A percentile compares a stretch with the other conserved stretches of the same genome.
Evolutionary conservation across 1,140 invertebrate species (phyloP).

Genomic region (Solen grandis): DNA sequence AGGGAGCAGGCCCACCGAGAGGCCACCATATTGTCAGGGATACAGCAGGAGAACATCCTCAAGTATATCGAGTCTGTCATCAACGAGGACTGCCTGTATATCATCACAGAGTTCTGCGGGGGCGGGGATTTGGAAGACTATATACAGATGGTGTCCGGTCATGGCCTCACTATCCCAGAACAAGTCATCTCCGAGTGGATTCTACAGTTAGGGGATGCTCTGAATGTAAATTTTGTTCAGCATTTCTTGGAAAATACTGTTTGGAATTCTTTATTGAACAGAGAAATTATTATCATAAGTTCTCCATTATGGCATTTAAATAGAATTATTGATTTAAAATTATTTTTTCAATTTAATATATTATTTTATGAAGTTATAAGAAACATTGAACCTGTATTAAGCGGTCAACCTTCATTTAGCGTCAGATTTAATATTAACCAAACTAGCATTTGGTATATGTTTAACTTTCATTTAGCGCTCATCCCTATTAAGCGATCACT

Average conservation of each 20-base stretch:
- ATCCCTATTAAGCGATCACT: no score
- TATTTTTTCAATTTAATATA: no score
- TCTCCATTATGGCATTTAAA: no score
- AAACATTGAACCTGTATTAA: no score
- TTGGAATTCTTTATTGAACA: not conserved
- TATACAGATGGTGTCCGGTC: slow-evolving; percentile 38
- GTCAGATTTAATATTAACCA: no score
- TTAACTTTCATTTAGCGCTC: no score
- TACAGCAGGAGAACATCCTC: slow-evolving; percentile 63
- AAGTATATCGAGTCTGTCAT: slow-evolving; percentile 68
- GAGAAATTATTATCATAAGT: no score
- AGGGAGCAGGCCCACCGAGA: slow-evolving; percentile 60
- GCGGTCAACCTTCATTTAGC: no score
- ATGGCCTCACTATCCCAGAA: slow-evolving; percentile 54
- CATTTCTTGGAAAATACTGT: not conserved
- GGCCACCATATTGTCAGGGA: slow-evolving; percentile 56
- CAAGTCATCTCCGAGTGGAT: slow-evolving; percentile 64
- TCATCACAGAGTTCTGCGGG: slow-evolving; percentile 69
- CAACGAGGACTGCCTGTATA: slow-evolving; percentile 61
- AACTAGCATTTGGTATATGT: no score
- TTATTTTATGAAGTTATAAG: no score
- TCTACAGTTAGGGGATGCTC: slow-evolving; percentile 61
- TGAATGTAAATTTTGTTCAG: slow-evolving; percentile 57
- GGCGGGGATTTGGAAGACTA: slow-evolving; percentile 67
- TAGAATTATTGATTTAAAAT: no score